Evolutionary conservation across 2,888 invertebrate species (phyloP).

Genomic region (Erebia palarica): DNA sequence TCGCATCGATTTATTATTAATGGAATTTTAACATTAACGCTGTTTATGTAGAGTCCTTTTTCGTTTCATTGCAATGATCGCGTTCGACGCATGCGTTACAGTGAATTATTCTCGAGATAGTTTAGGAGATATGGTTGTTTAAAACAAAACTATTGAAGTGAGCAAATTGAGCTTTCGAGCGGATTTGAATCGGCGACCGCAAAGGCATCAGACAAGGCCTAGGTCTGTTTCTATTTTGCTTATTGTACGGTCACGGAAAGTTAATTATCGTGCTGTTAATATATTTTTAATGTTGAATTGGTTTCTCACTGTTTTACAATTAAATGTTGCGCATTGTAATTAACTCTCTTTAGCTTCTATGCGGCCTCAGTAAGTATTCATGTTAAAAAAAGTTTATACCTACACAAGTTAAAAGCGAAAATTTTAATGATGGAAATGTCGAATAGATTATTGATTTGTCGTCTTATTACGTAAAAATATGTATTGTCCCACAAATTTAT

Average conservation of each 20-base stretch:
- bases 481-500: too few species aligned
- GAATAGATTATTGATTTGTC: too few species aligned
- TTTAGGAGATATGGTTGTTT: constrained; percentile 68
- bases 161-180: constrained; percentile 69
- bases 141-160: constrained; percentile 71
- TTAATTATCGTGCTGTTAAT: constrained; percentile 21
- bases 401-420: too few species aligned
- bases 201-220: constrained; percentile 41
- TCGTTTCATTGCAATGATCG: constrained; percentile 33
- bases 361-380: too few species aligned
- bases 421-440: too few species aligned
- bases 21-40: constrained; percentile 19
- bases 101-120: constrained; percentile 75
- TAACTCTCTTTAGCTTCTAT: too few species aligned
- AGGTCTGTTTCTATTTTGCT: constrained; percentile 32
- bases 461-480: too few species aligned
- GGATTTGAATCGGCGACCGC: constrained; percentile 51
- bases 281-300: constrained; percentile 20
- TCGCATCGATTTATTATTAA: constrained; percentile 14
- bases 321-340: not conserved
- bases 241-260: constrained; percentile 26
- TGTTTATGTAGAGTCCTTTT: constrained; percentile 24
- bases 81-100: constrained; percentile 48
- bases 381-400: too few species aligned
- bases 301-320: not conserved